These are phyloP conservation scores for Danio jaintianensis DNA, from an alignment of 2,797 vertebrate genomes.

Conservation along the genomic window DNA sequence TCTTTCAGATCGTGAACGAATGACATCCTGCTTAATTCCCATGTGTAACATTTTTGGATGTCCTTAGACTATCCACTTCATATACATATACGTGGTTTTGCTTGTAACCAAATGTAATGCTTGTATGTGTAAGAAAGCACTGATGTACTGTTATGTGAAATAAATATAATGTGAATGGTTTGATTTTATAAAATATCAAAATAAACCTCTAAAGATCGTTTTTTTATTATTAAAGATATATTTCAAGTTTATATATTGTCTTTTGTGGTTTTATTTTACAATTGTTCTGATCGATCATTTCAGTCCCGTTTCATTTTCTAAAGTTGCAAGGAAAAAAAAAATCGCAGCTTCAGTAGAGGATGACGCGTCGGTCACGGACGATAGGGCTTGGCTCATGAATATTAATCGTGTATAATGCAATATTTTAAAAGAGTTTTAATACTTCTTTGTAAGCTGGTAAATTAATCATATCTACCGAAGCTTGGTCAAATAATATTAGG, in stretches of 20 bases:
- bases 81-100: background rate
- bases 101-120: background rate
- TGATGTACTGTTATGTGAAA: background rate
- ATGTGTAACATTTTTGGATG: background rate
- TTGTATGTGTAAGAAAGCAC: background rate
- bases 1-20: conserved; percentile 9
- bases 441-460: background rate
- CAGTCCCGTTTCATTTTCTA: background rate
- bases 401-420: background rate
- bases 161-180: conserved; percentile 16
- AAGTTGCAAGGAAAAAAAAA: background rate
- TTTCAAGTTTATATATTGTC: background rate
- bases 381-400: background rate
- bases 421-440: background rate
- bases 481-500: background rate
- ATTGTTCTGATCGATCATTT: background rate
- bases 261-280: background rate
- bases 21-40: background rate
- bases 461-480: background rate
- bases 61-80: background rate
- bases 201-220: background rate
- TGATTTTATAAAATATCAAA: conserved; percentile 19
- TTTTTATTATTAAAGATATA: background rate
- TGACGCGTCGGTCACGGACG: background rate
- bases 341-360: too few relatives aligned